A percentile compares a stretch with the other conserved stretches of the same genome.
Evolutionary conservation across 1,140 invertebrate genomes (phyloP).

Genomic region (Hypothenemus hampei): DNA sequence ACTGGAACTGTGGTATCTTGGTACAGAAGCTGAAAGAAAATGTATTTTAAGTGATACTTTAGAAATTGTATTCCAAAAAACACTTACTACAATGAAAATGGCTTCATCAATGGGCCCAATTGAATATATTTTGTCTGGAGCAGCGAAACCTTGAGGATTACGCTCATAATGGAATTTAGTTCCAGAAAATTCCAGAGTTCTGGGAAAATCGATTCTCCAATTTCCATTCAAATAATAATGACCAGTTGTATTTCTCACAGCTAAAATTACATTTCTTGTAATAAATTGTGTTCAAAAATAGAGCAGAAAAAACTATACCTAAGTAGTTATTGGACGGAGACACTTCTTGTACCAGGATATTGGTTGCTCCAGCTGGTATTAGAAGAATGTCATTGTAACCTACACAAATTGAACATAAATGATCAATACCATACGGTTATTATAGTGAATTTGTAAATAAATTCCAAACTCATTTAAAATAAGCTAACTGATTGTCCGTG

Average conservation of each 20-base stretch:
- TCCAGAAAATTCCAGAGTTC: constrained; percentile 72
- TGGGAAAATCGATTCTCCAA: constrained; percentile 86
- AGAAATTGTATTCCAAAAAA: not conserved
- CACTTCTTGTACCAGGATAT: constrained; percentile 78
- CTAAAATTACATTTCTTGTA: constrained; percentile 39
- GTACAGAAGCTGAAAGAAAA: constrained; percentile 65
- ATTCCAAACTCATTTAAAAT: no score
- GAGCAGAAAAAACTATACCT: constrained; percentile 54
- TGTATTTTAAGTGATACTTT: not conserved
- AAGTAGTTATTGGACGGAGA: constrained; percentile 88
- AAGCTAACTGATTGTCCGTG: no score
- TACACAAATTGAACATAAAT: no score
- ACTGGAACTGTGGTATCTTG: constrained; percentile 84
- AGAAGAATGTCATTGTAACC: constrained; percentile 92
- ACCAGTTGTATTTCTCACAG: constrained; percentile 74
- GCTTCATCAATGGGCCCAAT: constrained; percentile 83
- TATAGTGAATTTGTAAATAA: no score
- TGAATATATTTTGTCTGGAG: constrained; percentile 76
- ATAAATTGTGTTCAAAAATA: constrained; percentile 1
- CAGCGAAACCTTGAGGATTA: constrained; percentile 70
- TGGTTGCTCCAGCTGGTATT: constrained; percentile 91
- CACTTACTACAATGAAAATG: constrained; percentile 80
- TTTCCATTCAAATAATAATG: constrained; percentile 91
- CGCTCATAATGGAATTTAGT: constrained; percentile 84
- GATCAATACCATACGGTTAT: no score